Percentiles rank a stretch among this genome's conserved stretches.
Conservation (phyloP, 1,140 invertebrate genomes). For the Cyrtorhinus lividipennis region DNA sequence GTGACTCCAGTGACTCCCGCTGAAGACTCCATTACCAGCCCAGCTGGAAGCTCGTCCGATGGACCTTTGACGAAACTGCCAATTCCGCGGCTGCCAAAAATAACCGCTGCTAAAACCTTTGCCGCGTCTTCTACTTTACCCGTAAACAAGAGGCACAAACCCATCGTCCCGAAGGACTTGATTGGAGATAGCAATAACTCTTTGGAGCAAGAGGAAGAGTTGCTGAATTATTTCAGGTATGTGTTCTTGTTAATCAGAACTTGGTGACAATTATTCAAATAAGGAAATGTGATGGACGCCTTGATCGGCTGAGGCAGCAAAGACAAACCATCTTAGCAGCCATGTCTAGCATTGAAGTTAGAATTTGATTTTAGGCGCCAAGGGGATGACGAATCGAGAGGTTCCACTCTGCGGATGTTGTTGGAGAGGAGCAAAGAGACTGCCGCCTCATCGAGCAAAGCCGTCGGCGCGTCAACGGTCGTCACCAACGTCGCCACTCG, state of each 20-base stretch:
- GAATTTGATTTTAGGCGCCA: constrained; percentile 26
- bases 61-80: neutral
- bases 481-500: neutral
- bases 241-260: neutral
- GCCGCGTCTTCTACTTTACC: neutral
- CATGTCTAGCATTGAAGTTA: too few relatives aligned
- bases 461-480: neutral
- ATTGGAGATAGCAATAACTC: constrained; percentile 48
- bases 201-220: constrained; percentile 62
- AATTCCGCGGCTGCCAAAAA: constrained; percentile 7
- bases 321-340: too few relatives aligned
- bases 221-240: constrained; percentile 57
- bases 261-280: too few relatives aligned
- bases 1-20: neutral
- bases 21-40: neutral
- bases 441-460: constrained; percentile 16
- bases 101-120: neutral
- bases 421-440: constrained; percentile 34
- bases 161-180: constrained; percentile 12
- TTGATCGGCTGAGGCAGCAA: too few relatives aligned
- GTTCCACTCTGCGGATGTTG: constrained; percentile 54
- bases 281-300: too few relatives aligned
- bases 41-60: neutral
- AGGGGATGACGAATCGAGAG: constrained; percentile 31
- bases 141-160: constrained; percentile 12